These are phyloP conservation scores for Prochilodus magdalenae DNA, from an alignment of 2,113 vertebrate species.

Conservation along the genomic window DNA sequence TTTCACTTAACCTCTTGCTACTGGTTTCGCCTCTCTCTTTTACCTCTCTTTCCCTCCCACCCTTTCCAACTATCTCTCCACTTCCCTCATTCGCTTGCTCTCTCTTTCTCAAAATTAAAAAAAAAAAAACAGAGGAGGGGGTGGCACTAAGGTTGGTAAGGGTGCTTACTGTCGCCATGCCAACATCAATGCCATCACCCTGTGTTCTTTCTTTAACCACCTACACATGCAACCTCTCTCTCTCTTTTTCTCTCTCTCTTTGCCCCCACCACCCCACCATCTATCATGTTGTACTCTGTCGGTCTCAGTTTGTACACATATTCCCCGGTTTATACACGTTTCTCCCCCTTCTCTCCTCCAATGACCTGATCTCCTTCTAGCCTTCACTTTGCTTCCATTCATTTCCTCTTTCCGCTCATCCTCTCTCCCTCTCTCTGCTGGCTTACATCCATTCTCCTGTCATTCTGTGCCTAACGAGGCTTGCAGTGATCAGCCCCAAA, in stretches of 20 bases:
- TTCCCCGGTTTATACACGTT: neutral
- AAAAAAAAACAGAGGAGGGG: slow-evolving; percentile 7
- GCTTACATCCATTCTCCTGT: neutral
- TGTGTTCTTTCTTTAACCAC: slow-evolving; percentile 14
- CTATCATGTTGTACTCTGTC: neutral
- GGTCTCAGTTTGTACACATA: slow-evolving; percentile 8
- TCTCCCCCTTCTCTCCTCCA: neutral
- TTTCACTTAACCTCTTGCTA: neutral
- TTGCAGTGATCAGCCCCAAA: neutral
- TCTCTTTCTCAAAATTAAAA: neutral
- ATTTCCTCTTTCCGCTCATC: neutral
- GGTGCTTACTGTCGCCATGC: slow-evolving; percentile 53
- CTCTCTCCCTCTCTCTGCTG: neutral
- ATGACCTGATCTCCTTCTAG: neutral
- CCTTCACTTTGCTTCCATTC: neutral
- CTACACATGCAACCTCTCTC: slow-evolving; percentile 9
- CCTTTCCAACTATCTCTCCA: too few species aligned
- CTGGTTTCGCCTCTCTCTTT: neutral
- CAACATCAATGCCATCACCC: slow-evolving; percentile 54
- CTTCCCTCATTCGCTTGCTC: neutral
- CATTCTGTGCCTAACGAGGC: slow-evolving; percentile 37
- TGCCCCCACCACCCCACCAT: neutral
- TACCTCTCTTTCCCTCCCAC: too few species aligned
- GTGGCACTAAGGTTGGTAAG: slow-evolving; percentile 38
- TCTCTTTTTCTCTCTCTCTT: neutral